Evolutionary conservation across 2,113 vertebrate species (phyloP), one percentile per base, ranked within the genome.

Genomic region (Petaurus breviceps): DNA sequence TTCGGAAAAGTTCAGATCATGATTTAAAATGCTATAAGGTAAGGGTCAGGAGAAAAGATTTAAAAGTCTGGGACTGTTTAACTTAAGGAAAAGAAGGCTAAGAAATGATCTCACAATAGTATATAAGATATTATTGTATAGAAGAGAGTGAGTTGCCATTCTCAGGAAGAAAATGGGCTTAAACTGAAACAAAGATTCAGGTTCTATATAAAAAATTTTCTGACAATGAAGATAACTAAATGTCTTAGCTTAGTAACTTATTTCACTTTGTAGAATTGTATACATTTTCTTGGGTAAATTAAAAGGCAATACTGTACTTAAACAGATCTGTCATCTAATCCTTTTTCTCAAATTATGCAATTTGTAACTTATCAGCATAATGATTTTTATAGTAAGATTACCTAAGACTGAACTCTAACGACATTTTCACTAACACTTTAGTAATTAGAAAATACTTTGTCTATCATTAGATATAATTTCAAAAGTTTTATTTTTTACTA

Each of bases 161-260:
- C 43, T 90, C 68, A 25, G 24, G 28, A 68, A 68, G 57, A 68
- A 68, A 68, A 68, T 37, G 12, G 90, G 92, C 23, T 77, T 92
- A 95, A 90, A 93, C 49, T 51, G 92, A 68, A 92, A 94, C 28
- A 43, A 89, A 51, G 14, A 93, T 94, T 95, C 52, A 92, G 28
- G 96, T 84, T 92, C 94, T 55, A 25, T 46, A 90, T 55, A 91
- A 97, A 95, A 95, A 46, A 92, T 0, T 2, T 94, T 92, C n/a
- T 92, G 54, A 90, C 92, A 94, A 93, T 89, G 37, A 91, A 61
- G 51, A 51, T 94, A 96, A 95, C 43, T 94, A 96, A 89, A 47
- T 61, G 31, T 37, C 28, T 68, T 68, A 37, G 57, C 57, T 68
- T 16, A 68, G 31, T 68, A 68, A 68, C 16, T 68, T 16, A 68